A percentile compares a stretch with the other conserved stretches of the same genome.
Evolutionary conservation across 2,797 vertebrate genomes (phyloP).

Genomic region (Ataeniobius toweri): DNA sequence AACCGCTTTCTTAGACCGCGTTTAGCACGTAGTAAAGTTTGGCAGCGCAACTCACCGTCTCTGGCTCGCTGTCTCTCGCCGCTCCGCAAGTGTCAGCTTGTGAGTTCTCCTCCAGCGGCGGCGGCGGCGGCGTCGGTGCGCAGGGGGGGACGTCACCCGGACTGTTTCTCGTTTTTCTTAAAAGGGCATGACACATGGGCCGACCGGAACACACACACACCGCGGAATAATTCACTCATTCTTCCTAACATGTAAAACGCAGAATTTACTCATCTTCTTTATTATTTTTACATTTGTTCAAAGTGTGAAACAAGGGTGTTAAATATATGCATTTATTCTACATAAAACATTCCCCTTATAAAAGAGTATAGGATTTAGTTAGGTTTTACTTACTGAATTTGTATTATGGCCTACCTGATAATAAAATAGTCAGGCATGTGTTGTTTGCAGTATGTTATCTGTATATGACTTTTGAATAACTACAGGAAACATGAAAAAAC

Average conservation of each 20-base stretch:
- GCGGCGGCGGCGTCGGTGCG: constrained; percentile 53
- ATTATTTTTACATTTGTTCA: background rate
- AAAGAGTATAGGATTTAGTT: background rate
- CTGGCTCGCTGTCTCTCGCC: constrained; percentile 77
- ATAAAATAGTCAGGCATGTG: background rate
- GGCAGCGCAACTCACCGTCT: constrained; percentile 76
- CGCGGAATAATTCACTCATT: background rate
- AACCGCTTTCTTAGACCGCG: constrained; percentile 18
- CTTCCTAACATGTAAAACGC: background rate
- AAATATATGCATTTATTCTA: too few species aligned
- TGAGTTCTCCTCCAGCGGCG: constrained; percentile 64
- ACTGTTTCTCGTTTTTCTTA: constrained; percentile 72
- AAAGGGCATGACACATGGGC: constrained; percentile 71
- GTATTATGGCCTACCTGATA: background rate
- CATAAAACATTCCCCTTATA: background rate
- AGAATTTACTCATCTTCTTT: too few species aligned
- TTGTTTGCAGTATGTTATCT: background rate
- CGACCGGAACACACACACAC: background rate
- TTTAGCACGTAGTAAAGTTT: constrained; percentile 64
- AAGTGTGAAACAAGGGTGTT: background rate
- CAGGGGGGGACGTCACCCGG: constrained; percentile 77
- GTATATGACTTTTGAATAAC: background rate
- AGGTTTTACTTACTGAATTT: background rate
- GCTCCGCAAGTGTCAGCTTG: constrained; percentile 77
- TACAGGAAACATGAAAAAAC: background rate